Evolutionary conservation across 2,113 vertebrate species (phyloP).

Genomic region (Alectura lathami): DNA sequence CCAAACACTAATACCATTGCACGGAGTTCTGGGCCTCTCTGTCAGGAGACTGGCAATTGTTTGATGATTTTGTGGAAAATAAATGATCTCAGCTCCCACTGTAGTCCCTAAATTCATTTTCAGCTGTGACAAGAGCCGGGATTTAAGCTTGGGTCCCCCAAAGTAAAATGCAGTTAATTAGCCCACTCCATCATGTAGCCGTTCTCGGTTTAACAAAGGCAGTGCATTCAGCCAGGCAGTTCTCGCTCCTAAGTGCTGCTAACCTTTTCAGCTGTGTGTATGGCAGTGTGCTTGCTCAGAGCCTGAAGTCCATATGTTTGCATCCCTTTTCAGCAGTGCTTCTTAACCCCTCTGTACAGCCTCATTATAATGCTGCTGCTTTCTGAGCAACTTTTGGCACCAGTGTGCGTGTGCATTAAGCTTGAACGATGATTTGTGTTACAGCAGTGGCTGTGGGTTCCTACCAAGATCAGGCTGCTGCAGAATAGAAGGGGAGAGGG

Average conservation of each 20-base stretch:
- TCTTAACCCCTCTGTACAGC: neutral
- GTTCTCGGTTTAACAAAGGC: conserved; percentile 10
- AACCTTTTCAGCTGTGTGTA: neutral
- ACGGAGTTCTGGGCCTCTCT: neutral
- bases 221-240: neutral
- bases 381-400: neutral
- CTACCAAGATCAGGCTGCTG: neutral
- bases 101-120: conserved; percentile 43
- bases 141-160: conserved; percentile 16
- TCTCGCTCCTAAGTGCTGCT: conserved; percentile 22
- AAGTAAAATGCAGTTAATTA: conserved; percentile 58
- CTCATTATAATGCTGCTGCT: neutral
- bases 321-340: neutral
- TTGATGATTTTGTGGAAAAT: conserved; percentile 37
- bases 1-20: neutral
- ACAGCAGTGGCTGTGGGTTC: neutral
- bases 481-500: neutral
- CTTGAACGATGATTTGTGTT: neutral
- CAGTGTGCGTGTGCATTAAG: neutral
- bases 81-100: conserved; percentile 1
- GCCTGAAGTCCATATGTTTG: conserved; percentile 3
- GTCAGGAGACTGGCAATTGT: neutral
- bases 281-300: neutral
- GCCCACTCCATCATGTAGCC: conserved; percentile 6
- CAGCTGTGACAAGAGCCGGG: conserved; percentile 23